Percentiles rank a stretch among this genome's conserved stretches.
Conservation (phyloP, 2,797 vertebrate species). For the Pipistrellus pygmaeus region DNA sequence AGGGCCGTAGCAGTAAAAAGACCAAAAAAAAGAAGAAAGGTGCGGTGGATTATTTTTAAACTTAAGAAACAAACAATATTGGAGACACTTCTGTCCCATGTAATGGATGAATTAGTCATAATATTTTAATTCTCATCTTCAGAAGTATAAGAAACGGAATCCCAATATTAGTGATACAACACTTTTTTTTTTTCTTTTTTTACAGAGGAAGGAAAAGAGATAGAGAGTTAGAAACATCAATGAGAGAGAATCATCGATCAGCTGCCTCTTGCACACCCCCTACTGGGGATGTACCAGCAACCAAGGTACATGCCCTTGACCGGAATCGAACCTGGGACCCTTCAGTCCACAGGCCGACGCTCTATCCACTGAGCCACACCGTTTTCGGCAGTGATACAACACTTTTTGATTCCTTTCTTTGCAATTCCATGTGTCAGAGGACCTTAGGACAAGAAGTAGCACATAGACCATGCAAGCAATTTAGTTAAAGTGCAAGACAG, state of each 20-base stretch:
- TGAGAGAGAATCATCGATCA: too few species aligned
- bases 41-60: slow-evolving; percentile 74
- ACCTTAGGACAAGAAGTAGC: neutral
- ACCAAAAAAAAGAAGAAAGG: slow-evolving; percentile 99
- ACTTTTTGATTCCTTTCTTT: slow-evolving; percentile 39
- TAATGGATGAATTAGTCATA: neutral
- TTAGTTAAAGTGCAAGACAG: neutral
- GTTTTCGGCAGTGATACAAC: neutral
- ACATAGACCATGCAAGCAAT: neutral
- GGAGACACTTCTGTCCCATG: neutral
- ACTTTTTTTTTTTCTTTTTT: slow-evolving; percentile 34
- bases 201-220: neutral
- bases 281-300: too few species aligned
- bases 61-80: slow-evolving; percentile 34
- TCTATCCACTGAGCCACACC: too few species aligned
- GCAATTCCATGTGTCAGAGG: neutral
- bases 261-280: too few species aligned
- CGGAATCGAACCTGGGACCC: too few species aligned
- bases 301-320: too few species aligned
- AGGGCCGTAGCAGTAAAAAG: slow-evolving; percentile 98
- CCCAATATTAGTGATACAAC: neutral
- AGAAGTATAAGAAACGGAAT: neutral
- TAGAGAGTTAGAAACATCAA: too few species aligned
- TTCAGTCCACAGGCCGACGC: too few species aligned
- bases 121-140: neutral